Conservation (phyloP, 2,113 vertebrate species). For the Morone saxatilis region DNA sequence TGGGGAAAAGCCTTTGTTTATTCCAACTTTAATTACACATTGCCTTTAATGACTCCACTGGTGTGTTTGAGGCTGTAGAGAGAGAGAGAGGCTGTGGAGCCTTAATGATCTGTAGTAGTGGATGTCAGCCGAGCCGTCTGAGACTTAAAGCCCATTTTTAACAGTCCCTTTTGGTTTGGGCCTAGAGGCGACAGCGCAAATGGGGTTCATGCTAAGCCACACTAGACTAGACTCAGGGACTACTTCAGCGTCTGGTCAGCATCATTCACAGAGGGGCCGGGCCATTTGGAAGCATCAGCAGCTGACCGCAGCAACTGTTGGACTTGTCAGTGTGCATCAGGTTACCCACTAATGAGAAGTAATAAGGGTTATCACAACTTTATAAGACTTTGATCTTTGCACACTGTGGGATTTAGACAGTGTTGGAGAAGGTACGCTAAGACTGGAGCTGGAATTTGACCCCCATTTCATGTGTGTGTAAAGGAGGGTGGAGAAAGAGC, state of each 20-base stretch:
- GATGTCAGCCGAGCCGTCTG: conserved; percentile 88
- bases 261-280: conserved; percentile 77
- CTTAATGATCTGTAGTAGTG: conserved; percentile 92
- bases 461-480: conserved; percentile 34
- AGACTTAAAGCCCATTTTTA: conserved; percentile 88
- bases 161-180: conserved; percentile 89
- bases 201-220: conserved; percentile 78
- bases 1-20: conserved; percentile 88
- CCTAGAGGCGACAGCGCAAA: conserved; percentile 86
- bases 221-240: conserved; percentile 66
- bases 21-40: conserved; percentile 94
- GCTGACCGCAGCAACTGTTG: conserved; percentile 86
- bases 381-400: conserved; percentile 76
- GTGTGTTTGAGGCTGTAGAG: conserved; percentile 79
- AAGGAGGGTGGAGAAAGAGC: conserved; percentile 36
- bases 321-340: conserved; percentile 87
- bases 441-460: conserved; percentile 62
- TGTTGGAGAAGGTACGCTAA: conserved; percentile 46
- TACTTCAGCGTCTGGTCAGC: conserved; percentile 80
- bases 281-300: conserved; percentile 83
- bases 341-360: conserved; percentile 89
- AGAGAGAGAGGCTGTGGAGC: conserved; percentile 82
- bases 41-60: conserved; percentile 87
- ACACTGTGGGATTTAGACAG: conserved; percentile 60
- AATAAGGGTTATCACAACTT: conserved; percentile 86